These are phyloP conservation scores for Euura lappo DNA, from an alignment of 1,140 invertebrate genomes.

Conservation along the genomic window DNA sequence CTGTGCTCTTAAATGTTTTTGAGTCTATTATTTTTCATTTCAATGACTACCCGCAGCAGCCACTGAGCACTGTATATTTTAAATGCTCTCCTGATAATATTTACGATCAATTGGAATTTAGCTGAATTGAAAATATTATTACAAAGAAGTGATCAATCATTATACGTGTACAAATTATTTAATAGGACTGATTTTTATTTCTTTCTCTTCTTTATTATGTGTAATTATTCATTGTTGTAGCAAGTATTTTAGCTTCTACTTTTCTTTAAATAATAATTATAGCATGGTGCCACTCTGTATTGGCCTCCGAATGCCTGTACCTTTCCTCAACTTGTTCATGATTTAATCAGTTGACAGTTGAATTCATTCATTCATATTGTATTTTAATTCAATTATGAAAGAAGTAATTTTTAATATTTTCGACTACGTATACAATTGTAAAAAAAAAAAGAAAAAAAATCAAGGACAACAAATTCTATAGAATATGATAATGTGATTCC, in stretches of 20 bases:
- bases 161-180: slow-evolving; percentile 43
- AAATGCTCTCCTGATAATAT: not conserved
- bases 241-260: slow-evolving; percentile 5
- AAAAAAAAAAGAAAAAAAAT: not conserved
- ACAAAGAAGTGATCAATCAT: slow-evolving; percentile 15
- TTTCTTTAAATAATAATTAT: slow-evolving; percentile 4
- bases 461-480: not conserved
- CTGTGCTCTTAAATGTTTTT: no score
- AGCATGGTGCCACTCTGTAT: not conserved
- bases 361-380: not conserved
- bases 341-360: not conserved
- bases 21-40: no score
- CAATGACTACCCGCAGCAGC: no score
- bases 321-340: not conserved
- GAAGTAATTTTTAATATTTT: slow-evolving; percentile 5
- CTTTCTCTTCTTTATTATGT: not conserved
- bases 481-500: slow-evolving; percentile 1
- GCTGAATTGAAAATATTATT: slow-evolving; percentile 2
- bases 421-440: not conserved
- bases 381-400: not conserved
- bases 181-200: slow-evolving; percentile 26
- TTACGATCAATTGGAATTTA: not conserved
- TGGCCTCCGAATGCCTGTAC: not conserved
- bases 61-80: not conserved
- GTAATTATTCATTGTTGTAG: not conserved